A percentile compares a stretch with the other conserved stretches of the same genome.
Evolutionary conservation across 1,140 invertebrate genomes (phyloP).

Genomic region (Lepidotrigona ventralis): DNA sequence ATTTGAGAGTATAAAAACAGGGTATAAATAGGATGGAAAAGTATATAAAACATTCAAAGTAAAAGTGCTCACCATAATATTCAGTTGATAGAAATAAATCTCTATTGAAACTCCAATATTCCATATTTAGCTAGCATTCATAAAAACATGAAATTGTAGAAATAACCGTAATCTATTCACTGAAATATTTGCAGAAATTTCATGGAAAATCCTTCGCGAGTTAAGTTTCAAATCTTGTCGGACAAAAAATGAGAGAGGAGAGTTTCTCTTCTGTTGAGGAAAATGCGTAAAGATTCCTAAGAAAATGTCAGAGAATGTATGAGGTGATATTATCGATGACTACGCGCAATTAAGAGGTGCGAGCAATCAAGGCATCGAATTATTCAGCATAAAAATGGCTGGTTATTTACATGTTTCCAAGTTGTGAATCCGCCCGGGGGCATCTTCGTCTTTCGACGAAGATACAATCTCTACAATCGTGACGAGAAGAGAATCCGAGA

Average conservation of each 20-base stretch:
- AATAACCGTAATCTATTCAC: not conserved
- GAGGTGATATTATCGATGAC: not conserved
- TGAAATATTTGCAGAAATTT: not conserved
- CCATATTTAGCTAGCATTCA: not conserved
- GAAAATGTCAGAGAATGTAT: conserved; percentile 28
- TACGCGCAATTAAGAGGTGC: not conserved
- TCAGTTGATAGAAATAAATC: not conserved
- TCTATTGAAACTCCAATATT: not conserved
- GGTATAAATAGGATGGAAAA: not conserved
- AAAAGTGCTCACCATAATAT: not conserved
- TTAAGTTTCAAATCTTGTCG: not conserved
- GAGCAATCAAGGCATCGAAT: conserved; percentile 27
- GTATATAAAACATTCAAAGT: not conserved
- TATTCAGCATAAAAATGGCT: conserved; percentile 23
- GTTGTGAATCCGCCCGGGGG: too few species aligned
- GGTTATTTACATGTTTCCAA: conserved; percentile 3
- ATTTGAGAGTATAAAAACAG: too few species aligned
- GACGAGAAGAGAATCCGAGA: not conserved
- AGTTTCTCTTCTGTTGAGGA: not conserved
- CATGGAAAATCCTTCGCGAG: not conserved
- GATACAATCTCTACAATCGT: conserved; percentile 13
- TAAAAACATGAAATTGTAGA: not conserved
- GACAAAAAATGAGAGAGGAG: not conserved
- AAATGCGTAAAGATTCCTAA: not conserved
- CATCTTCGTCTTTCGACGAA: not conserved